Base-by-base conservation (phyloP, 2,113 vertebrate genomes). In the Paracanthobrama guichenoti region DNA sequence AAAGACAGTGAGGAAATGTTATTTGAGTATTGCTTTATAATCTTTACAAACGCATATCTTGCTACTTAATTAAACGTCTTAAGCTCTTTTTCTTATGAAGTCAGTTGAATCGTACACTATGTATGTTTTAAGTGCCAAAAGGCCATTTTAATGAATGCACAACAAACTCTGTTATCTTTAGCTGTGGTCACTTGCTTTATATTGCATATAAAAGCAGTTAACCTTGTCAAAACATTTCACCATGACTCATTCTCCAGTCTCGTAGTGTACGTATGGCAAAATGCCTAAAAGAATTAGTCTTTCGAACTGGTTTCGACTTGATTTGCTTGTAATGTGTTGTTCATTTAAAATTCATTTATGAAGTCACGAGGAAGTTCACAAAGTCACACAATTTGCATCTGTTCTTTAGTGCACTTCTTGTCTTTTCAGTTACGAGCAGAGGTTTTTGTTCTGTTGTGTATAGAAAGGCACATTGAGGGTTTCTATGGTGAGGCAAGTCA, bases 1-100 rank as follows among this genome's bases (percentile, higher is more conserved):
- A 81, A 77, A 89, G 92, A 92, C 6, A 72, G 93, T 93, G 75
- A 95, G 53, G 94, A 92, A 20, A 28, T 24, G 6, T 13, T 42
- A 42, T 59, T 31, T 24, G 46, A 26, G 4, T n/a, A 50, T 59
- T 59, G 50, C 39, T 74, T 42, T 16, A 69, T 53, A 39, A 73
- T 26, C n/a, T 59, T 35, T 50, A 28, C 16, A 50, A 31, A 71
- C 66, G 28, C 35, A 73, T n/a, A 20, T 13, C 53, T 72, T 6
- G n/a, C 31, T 26, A n/a, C 55, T 60, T 9, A 60, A 60, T 39
- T 39, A 11, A 60, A 60, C 26, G 7, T 67, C 31, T 69, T 13
- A 11, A n/a, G 35, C 71, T 48, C 35, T 7, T 73, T 69, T 2
- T 55, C 20, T 9, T 55, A 22, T 55, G 9, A 1, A 55, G 22